phyloP scores from a whole-genome alignment of 2,888 invertebrate species.

The Rhyacophila evoluta region DNA sequence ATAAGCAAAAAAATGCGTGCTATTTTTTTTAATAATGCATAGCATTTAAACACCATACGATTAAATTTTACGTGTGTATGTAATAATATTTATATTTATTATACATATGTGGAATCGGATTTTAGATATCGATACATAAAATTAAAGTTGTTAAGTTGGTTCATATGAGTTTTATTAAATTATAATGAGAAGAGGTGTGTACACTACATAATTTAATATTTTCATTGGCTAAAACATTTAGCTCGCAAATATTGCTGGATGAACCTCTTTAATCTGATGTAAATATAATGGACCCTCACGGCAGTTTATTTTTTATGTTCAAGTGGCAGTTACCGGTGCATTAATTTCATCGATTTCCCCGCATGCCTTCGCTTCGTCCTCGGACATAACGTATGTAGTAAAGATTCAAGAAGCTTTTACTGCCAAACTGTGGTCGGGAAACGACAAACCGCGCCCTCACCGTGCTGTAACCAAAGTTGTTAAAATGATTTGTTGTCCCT shows the following conservation, averaged over 20 bases:
- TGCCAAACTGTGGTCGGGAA: constrained; percentile 25
- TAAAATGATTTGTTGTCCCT: constrained; percentile 37
- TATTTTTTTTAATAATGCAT: too few species aligned
- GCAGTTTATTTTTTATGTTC: constrained; percentile 47
- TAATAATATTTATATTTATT: too few species aligned
- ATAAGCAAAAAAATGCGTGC: too few species aligned
- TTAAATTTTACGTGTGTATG: too few species aligned
- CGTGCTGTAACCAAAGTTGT: constrained; percentile 29
- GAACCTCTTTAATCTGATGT: constrained; percentile 51
- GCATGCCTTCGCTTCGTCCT: background rate
- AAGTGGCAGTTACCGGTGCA: constrained; percentile 46
- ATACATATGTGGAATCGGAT: too few species aligned
- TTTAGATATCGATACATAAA: too few species aligned
- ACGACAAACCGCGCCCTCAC: constrained; percentile 11
- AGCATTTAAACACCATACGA: too few species aligned
- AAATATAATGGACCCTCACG: constrained; percentile 48
- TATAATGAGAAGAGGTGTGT: background rate
- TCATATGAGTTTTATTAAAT: too few species aligned
- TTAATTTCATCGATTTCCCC: constrained; percentile 46
- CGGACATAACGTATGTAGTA: background rate
- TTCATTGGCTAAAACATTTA: background rate
- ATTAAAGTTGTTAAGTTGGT: too few species aligned
- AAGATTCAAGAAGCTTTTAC: constrained; percentile 26
- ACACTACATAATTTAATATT: background rate
- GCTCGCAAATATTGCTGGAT: constrained; percentile 42